phyloP scores from a whole-genome alignment of 2,113 vertebrate species.

The Hiodon tergisus region DNA sequence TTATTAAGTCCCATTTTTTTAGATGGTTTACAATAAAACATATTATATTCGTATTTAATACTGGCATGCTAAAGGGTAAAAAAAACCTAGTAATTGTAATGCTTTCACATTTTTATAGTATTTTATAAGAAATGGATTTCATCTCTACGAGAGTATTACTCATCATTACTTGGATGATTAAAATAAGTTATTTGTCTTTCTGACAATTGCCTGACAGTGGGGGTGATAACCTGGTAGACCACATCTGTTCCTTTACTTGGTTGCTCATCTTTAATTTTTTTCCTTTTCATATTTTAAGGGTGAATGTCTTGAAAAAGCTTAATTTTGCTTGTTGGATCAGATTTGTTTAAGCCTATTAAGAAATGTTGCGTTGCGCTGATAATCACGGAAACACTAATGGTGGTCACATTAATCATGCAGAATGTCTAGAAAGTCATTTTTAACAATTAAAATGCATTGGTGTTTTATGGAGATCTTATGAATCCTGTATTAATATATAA shows the following conservation, averaged over 20 bases:
- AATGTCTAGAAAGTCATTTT: too few species aligned
- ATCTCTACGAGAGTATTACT: conserved; percentile 36
- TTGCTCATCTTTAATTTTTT: conserved; percentile 11
- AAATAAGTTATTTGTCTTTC: conserved; percentile 24
- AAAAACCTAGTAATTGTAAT: too few species aligned
- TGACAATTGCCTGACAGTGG: conserved; percentile 35
- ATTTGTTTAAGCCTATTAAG: conserved; percentile 14
- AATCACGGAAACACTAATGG: conserved; percentile 22
- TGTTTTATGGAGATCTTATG: too few species aligned
- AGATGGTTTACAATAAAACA: too few species aligned
- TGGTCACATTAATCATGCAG: conserved; percentile 15
- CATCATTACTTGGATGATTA: conserved; percentile 40
- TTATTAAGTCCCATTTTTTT: too few species aligned
- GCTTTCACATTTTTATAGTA: neutral
- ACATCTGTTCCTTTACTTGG: conserved; percentile 38
- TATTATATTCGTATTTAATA: too few species aligned
- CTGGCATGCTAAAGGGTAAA: too few species aligned
- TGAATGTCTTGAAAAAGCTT: neutral
- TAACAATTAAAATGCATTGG: too few species aligned
- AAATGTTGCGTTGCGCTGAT: conserved; percentile 26
- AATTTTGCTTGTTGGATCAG: neutral
- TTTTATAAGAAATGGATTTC: conserved; percentile 24
- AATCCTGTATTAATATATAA: too few species aligned
- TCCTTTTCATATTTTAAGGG: neutral
- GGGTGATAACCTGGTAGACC: conserved; percentile 48